These are phyloP conservation scores for Willowsia nigromaculata DNA, from an alignment of 2,888 invertebrate genomes.

Conservation along the genomic window DNA sequence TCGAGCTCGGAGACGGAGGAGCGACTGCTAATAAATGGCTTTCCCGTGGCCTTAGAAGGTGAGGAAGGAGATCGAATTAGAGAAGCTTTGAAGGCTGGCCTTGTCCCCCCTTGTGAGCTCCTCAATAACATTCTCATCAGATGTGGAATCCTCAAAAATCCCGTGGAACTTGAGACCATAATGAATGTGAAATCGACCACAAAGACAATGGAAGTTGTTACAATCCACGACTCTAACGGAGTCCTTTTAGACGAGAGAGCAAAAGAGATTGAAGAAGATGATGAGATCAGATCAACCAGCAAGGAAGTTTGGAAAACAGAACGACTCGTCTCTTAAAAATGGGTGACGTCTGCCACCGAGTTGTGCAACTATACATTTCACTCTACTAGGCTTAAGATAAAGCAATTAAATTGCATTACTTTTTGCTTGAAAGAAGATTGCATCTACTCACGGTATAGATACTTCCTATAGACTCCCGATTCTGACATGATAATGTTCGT, in stretches of 20 bases:
- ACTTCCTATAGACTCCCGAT: too few relatives aligned
- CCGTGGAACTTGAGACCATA: conserved; percentile 76
- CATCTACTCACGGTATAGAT: background rate
- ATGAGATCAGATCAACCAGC: conserved; percentile 84
- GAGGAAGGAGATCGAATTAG: conserved; percentile 86
- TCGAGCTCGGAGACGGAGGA: conserved; percentile 87
- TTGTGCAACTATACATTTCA: background rate
- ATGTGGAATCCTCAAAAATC: conserved; percentile 81
- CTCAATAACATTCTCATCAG: conserved; percentile 86
- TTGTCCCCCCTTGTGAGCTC: conserved; percentile 86
- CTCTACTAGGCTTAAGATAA: background rate
- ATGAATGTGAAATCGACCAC: conserved; percentile 86
- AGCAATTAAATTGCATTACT: background rate
- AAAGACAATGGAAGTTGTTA: conserved; percentile 86
- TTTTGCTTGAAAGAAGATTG: background rate
- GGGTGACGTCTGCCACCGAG: background rate
- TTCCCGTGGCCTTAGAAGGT: conserved; percentile 85
- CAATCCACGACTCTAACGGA: conserved; percentile 84
- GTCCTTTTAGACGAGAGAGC: conserved; percentile 86
- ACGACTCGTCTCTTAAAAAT: conserved; percentile 59
- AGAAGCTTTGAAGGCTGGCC: conserved; percentile 84
- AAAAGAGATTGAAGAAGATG: conserved; percentile 86
- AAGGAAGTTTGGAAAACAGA: conserved; percentile 78
- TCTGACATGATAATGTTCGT: too few relatives aligned
- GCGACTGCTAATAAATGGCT: conserved; percentile 86